Base-by-base conservation (phyloP, 2,113 vertebrate species). In the Gavia stellata region DNA sequence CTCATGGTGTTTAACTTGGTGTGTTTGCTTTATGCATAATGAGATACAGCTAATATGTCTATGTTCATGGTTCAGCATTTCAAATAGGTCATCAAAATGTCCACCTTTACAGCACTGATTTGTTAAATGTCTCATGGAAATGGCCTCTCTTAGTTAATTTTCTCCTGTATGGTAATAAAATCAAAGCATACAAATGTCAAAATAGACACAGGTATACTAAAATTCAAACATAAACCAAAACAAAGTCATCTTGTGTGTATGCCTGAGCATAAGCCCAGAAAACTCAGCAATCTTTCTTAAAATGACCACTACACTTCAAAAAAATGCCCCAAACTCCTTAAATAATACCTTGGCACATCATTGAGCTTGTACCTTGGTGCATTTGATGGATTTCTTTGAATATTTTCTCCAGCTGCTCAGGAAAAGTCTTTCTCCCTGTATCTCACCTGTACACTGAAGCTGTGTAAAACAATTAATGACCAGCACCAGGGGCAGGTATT, bases 1-100 rank as follows among this genome's bases (percentile, higher is more conserved):
- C 34, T 89, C 12, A 7, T 0, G 2, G 9, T 80, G 40, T 81
- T 95, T 94, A 87, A 49, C 52, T 89, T 40, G 36, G 25, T 65
- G 34, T 89, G 65, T 71, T 92, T 93, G 45, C 59, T 96, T 92
- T 89, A 79, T 53, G 19, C 58, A 53, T 91, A 95, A 96, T 61
- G 86, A 93, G 75, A 84, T 34, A 49, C 25, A 36, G 56, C 12
- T 94, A 92, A 96, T 70, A 49, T 84, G 77, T 95, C 90, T 94
- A 88, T 7, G 2, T 71, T 95, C 58, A 33, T n/a, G 49, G 61
- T 72, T 92, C 89, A 91, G 80, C 49, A 68, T 89, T 36, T 73
- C 3, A 1, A 79, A 81, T 21, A 91, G 49, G 61, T 95, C 40
- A 75, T 87, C 53, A 84, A 79, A 95, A 92, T 63, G n/a, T 59